Base-by-base conservation (phyloP, 2,797 vertebrate genomes). In the Margarornis squamiger region DNA sequence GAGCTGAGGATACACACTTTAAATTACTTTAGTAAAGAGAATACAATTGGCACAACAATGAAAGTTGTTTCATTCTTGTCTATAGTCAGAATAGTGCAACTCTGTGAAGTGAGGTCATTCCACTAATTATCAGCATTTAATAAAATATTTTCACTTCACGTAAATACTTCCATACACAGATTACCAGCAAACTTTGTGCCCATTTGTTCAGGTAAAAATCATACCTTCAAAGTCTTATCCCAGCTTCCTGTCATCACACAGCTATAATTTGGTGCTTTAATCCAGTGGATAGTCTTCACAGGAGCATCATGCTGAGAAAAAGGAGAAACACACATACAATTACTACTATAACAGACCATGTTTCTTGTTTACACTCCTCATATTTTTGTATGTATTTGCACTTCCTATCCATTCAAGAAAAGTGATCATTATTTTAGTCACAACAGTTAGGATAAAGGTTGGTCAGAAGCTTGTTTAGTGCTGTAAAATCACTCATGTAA, bases 191-290 rank as follows among this genome's bases (percentile, higher is more conserved):
- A 1, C 34, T 59, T 89, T 54, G 12, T 51, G 16, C 23, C 12
- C 16, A 16, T 34, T 59, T 46, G 24, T 46, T 86, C 43, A 59
- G 39, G 12, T 14, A 34, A 21, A 73, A 57, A 27, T 9, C 29
- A 1, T 97, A 99, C 99, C 99, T 99, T 99, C 68, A 99, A 90
- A 38, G 99, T 99, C 98, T 99, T 99, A 97, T 99, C 99, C 99
- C 99, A 99, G 93, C 99, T 99, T 65, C 99, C 99, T 3, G 99
- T 99, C 99, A 99, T 99, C 94, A 99, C 92, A 85, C 99, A 99
- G 97, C 98, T 99, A 93, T 99, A 99, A 98, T 99, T 99, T 5
- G 99, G 99, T n/a, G 99, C 99, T 98, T 99, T 99, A 93, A 99
- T 99, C 99, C 99, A 99, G 83, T 99, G 99, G 90, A 99, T 98